These are phyloP conservation scores for Meta bourneti DNA, from an alignment of 2,888 invertebrate genomes.

Conservation along the genomic window DNA sequence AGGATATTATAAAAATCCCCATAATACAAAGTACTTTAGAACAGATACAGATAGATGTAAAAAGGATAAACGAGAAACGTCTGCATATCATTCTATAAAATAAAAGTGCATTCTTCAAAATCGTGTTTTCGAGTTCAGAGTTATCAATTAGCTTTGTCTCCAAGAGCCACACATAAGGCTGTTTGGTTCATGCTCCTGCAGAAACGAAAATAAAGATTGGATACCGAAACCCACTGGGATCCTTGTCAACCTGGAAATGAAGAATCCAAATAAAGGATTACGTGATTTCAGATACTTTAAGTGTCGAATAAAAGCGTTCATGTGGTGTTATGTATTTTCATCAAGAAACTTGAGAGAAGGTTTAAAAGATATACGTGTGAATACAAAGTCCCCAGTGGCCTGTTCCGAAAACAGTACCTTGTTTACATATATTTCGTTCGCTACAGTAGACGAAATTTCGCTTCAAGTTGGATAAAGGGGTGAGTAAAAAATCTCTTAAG, in stretches of 20 bases:
- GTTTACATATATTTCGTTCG: conserved; percentile 49
- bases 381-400: conserved; percentile 20
- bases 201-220: background rate
- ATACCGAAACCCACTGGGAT: background rate
- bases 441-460: background rate
- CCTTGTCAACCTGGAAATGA: background rate
- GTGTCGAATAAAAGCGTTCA: conserved; percentile 47
- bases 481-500: no score
- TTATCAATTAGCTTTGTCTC: conserved; percentile 1
- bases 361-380: conserved; percentile 35
- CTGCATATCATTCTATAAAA: background rate
- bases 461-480: background rate
- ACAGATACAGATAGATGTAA: no score
- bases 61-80: no score
- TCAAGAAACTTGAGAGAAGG: conserved; percentile 18
- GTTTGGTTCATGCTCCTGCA: no score
- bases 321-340: conserved; percentile 50
- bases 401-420: conserved; percentile 43
- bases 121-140: background rate
- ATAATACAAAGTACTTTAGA: no score
- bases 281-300: conserved; percentile 45
- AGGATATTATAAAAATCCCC: no score
- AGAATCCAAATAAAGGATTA: conserved; percentile 13
- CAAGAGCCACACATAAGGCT: background rate
- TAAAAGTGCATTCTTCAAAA: background rate